Percentiles rank a stretch among this genome's conserved stretches.
Conservation (phyloP, 2,797 vertebrate species). For the Bovichtus diacanthus region DNA sequence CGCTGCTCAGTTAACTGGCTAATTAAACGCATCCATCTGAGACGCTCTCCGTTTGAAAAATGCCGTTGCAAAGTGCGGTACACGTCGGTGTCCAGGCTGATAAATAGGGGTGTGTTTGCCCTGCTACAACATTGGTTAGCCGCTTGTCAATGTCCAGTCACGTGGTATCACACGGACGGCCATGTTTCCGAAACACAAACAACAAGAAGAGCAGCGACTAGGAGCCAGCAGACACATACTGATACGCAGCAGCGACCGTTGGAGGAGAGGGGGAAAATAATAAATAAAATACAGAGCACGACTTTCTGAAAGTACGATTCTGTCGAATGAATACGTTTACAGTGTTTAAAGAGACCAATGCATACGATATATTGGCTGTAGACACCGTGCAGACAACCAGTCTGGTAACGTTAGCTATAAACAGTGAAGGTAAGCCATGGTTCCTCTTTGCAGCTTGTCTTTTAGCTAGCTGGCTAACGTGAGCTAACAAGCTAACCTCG, state of each 20-base stretch:
- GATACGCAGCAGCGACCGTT: conserved; percentile 86
- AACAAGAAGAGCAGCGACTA: conserved; percentile 88
- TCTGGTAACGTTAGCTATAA: conserved; percentile 74
- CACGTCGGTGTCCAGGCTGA: conserved; percentile 25
- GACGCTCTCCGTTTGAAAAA: background rate
- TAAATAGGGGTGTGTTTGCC: conserved; percentile 71
- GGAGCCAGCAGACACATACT: conserved; percentile 84
- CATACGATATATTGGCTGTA: conserved; percentile 74
- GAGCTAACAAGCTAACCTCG: conserved; percentile 50
- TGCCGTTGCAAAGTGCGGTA: conserved; percentile 13
- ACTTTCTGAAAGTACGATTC: conserved; percentile 77
- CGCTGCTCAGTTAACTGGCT: background rate
- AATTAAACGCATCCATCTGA: background rate
- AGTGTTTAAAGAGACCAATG: conserved; percentile 80
- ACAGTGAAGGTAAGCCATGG: conserved; percentile 85
- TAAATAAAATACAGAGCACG: conserved; percentile 75
- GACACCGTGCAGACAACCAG: conserved; percentile 73
- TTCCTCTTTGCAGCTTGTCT: conserved; percentile 74
- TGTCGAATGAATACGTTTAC: conserved; percentile 83
- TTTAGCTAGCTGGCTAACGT: conserved; percentile 60
- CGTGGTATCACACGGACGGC: conserved; percentile 86
- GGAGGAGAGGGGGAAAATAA: conserved; percentile 77
- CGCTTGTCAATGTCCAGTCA: conserved; percentile 80
- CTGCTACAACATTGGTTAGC: conserved; percentile 73
- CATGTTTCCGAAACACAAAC: conserved; percentile 97